Evolutionary conservation across 2,113 vertebrate genomes (phyloP).

Genomic region (Arvicanthis niloticus): DNA sequence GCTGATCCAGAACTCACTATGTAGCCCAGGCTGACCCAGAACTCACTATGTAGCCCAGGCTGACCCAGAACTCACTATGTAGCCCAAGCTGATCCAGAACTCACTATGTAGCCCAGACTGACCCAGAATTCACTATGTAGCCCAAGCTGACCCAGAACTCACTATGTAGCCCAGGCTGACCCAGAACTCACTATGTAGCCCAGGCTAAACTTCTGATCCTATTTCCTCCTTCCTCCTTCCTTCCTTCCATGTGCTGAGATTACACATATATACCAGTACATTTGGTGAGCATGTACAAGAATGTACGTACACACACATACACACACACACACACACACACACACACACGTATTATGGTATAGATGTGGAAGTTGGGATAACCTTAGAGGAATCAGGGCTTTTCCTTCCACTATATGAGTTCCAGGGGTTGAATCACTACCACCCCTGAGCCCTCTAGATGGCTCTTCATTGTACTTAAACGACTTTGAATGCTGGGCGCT

Average conservation of each 20-base stretch:
- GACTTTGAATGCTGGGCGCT: not conserved
- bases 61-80: not conserved
- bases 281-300: not conserved
- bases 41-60: not conserved
- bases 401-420: too few species aligned
- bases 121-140: too few species aligned
- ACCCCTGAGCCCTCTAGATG: not conserved
- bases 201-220: not conserved
- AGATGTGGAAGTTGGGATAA: not conserved
- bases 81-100: not conserved
- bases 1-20: not conserved
- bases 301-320: too few species aligned
- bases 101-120: not conserved
- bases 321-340: not conserved
- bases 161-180: not conserved
- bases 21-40: not conserved
- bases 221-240: not conserved
- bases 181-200: not conserved
- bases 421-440: not conserved
- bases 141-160: not conserved
- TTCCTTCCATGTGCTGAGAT: not conserved
- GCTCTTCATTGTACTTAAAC: not conserved
- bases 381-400: not conserved
- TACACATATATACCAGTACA: too few species aligned
- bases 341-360: not conserved